Evolutionary conservation across 2,888 invertebrate species (phyloP).

Genomic region (Hypercompe scribonia): DNA sequence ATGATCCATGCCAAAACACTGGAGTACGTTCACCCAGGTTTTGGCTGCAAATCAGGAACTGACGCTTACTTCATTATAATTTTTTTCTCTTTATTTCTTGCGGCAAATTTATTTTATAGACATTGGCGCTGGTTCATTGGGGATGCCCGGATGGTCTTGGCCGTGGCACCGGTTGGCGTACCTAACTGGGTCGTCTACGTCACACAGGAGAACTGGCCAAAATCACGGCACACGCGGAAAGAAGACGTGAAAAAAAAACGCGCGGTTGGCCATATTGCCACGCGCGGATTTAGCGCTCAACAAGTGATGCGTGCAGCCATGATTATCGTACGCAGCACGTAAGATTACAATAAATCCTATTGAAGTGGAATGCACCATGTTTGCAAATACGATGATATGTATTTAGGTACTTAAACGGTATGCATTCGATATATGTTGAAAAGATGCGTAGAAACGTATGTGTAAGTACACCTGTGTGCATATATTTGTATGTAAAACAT

Average conservation of each 20-base stretch:
- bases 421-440: constrained; percentile 72
- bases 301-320: constrained; percentile 59
- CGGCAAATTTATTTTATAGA: constrained; percentile 86
- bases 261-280: constrained; percentile 75
- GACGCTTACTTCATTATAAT: constrained; percentile 82
- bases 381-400: constrained; percentile 74
- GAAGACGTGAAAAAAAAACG: constrained; percentile 72
- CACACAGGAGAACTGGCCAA: constrained; percentile 83
- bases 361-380: constrained; percentile 79
- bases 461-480: constrained; percentile 54
- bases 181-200: constrained; percentile 84
- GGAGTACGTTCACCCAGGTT: constrained; percentile 84
- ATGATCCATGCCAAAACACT: constrained; percentile 81
- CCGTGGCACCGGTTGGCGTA: constrained; percentile 84
- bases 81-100: constrained; percentile 76
- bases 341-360: constrained; percentile 83
- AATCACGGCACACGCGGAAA: constrained; percentile 83
- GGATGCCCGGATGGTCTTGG: constrained; percentile 85
- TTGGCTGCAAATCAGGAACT: constrained; percentile 81
- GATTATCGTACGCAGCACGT: constrained; percentile 76
- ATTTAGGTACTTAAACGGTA: constrained; percentile 78
- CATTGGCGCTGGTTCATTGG: constrained; percentile 85
- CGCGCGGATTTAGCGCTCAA: constrained; percentile 70
- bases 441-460: constrained; percentile 60
- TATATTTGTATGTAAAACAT: constrained; percentile 50